A percentile compares a stretch with the other conserved stretches of the same genome.
Conservation (phyloP, 1,140 invertebrate genomes). For the Antheraea mylitta region DNA sequence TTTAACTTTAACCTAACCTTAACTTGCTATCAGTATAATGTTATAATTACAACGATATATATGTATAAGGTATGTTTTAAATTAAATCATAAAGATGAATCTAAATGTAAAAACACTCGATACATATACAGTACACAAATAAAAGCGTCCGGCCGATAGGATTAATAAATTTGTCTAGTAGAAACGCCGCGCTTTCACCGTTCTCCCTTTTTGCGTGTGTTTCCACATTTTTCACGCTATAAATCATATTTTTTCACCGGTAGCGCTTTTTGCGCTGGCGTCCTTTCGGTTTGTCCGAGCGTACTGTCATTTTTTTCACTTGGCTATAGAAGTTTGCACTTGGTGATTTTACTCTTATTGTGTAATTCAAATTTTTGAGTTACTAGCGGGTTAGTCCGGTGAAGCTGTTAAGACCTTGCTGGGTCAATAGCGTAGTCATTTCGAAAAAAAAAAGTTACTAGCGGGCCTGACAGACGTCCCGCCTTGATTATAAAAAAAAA, state of each 20-base stretch:
- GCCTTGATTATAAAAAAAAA: no score
- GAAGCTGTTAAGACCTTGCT: no score
- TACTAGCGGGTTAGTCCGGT: no score
- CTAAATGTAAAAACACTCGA: slow-evolving; percentile 26
- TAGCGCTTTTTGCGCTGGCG: slow-evolving; percentile 66
- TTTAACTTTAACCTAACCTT: no score
- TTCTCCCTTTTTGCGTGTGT: slow-evolving; percentile 73
- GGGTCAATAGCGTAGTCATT: no score
- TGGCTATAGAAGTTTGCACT: slow-evolving; percentile 68
- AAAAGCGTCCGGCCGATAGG: slow-evolving; percentile 51
- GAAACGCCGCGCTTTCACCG: slow-evolving; percentile 69
- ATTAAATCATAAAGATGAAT: slow-evolving; percentile 7
- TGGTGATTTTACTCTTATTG: slow-evolving; percentile 61
- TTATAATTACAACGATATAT: no score
- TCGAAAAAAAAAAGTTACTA: no score
- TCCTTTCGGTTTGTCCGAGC: slow-evolving; percentile 69
- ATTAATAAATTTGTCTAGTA: slow-evolving; percentile 75
- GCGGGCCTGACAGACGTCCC: no score
- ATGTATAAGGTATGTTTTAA: not conserved
- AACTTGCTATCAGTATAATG: no score
- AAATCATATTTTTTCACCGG: slow-evolving; percentile 80
- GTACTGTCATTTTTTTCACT: slow-evolving; percentile 72
- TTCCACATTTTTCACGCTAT: slow-evolving; percentile 79
- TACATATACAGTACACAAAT: slow-evolving; percentile 33
- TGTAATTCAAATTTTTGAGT: slow-evolving; percentile 62